These are phyloP conservation scores for Tribolium castaneum DNA, from an alignment of 1,140 invertebrate genomes.

Conservation along the genomic window DNA sequence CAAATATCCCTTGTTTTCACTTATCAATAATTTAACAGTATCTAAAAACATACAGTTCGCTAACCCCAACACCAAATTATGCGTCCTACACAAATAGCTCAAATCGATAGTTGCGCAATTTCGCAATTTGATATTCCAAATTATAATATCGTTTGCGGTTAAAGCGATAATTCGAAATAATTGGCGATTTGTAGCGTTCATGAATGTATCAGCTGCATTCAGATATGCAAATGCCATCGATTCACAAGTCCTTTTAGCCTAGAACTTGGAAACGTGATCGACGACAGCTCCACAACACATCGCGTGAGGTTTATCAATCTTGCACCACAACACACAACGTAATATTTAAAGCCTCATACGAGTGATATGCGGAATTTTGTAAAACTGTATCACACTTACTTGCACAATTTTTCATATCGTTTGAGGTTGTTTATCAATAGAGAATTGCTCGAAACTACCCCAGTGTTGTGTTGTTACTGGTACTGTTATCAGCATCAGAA, in stretches of 20 bases:
- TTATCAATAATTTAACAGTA: not conserved
- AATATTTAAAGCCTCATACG: not conserved
- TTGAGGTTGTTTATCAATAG: not conserved
- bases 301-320: slow-evolving; percentile 26
- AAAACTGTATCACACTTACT: not conserved
- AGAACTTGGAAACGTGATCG: slow-evolving; percentile 26
- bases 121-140: not conserved
- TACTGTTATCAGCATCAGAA: not conserved
- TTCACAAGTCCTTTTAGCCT: slow-evolving; percentile 11
- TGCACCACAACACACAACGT: slow-evolving; percentile 7
- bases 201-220: not conserved
- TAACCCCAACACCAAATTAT: not conserved
- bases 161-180: not conserved
- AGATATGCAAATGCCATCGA: slow-evolving; percentile 2
- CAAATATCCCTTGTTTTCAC: not conserved
- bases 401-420: not conserved
- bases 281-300: slow-evolving; percentile 5
- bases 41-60: not conserved
- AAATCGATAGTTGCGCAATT: slow-evolving; percentile 1
- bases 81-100: not conserved
- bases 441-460: too few species aligned
- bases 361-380: not conserved
- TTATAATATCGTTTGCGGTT: not conserved
- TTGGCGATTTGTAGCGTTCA: not conserved
- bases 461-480: not conserved